Base-by-base conservation (phyloP, 2,113 vertebrate genomes). In the Crypturellus undulatus region DNA sequence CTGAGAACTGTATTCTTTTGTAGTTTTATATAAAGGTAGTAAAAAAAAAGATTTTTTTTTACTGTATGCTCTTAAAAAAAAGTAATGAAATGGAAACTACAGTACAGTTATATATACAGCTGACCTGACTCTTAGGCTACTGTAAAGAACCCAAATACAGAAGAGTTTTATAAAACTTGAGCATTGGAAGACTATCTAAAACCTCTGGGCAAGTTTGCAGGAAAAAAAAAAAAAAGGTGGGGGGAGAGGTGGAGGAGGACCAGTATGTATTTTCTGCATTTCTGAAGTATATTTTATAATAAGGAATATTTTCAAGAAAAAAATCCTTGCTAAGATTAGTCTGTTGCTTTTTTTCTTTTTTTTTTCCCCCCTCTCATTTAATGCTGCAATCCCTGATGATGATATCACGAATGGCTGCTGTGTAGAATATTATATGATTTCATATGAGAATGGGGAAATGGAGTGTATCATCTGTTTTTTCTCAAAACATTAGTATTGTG, bases 361-460 rank as follows among this genome's bases (percentile, higher is more conserved):
- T 38, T 38, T 38, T 38, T 38, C 9, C 38, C 38, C 38, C 38
- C 38, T 38, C 45, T 85, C 93, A 86, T 56, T 71, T 94, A 85
- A 72, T 85, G 43, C 79, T 80, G 42, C 79, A 80, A 24, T 91
- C 79, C 38, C 71, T 90, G 49, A 45, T 91, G 95, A 70, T 90
- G 56, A 22, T 71, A 83, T 90, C 84, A 68, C 51, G 83, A 76
- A 60, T 81, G 64, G 65, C 67, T 94, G 45, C 72, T 88, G 56
- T 63, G 64, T n/a, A 71, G 72, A 88, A 19, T 88, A 71, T 91
- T 95, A 83, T 21, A 80, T 40, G 12, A 71, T 87, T 89, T 87
- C 52, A 19, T 64, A 26, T 68, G 68, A 92, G 32, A 90, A 52
- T 24, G 75, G 82, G 38, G 63, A 68, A 51, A 64, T 47, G 75